Conservation (phyloP, 2,888 invertebrate genomes). For the Metellina segmentata region DNA sequence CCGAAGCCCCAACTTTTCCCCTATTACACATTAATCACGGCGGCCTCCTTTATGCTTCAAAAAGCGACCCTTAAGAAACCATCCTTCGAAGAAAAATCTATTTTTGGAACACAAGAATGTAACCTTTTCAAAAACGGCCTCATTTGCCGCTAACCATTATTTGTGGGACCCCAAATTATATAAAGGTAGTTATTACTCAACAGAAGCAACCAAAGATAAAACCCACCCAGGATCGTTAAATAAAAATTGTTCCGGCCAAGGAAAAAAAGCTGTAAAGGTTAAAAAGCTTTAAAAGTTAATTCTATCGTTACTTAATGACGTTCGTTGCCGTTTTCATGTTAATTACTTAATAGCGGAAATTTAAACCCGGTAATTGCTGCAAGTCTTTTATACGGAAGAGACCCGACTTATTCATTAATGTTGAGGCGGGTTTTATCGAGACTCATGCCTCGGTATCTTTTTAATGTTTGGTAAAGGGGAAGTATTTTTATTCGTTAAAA, state of each 20-base stretch:
- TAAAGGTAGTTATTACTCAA: constrained; percentile 48
- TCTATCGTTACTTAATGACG: constrained; percentile 40
- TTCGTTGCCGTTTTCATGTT: constrained; percentile 45
- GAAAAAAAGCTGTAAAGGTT: constrained; percentile 43
- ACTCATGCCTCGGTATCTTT: constrained; percentile 4
- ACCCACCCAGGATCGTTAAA: constrained; percentile 37
- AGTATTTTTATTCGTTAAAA: constrained; percentile 33
- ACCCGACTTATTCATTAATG: constrained; percentile 55
- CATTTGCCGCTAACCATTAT: constrained; percentile 52
- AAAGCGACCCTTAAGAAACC: constrained; percentile 18
- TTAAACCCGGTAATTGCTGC: constrained; percentile 67
- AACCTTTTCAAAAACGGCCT: constrained; percentile 34
- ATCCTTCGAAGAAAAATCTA: background rate
- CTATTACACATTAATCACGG: constrained; percentile 38
- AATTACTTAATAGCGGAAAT: constrained; percentile 74
- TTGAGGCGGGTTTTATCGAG: constrained; percentile 22
- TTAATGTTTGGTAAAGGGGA: constrained; percentile 16
- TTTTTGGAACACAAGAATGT: constrained; percentile 29
- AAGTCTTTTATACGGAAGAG: constrained; percentile 42
- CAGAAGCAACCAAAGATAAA: constrained; percentile 39
- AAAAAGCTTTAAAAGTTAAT: constrained; percentile 58
- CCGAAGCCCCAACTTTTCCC: background rate
- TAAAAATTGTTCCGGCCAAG: constrained; percentile 17
- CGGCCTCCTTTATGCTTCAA: constrained; percentile 6
- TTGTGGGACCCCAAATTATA: constrained; percentile 36